Evolutionary conservation across 1,140 invertebrate genomes (phyloP).

Genomic region (Cataglyphis hispanica): DNA sequence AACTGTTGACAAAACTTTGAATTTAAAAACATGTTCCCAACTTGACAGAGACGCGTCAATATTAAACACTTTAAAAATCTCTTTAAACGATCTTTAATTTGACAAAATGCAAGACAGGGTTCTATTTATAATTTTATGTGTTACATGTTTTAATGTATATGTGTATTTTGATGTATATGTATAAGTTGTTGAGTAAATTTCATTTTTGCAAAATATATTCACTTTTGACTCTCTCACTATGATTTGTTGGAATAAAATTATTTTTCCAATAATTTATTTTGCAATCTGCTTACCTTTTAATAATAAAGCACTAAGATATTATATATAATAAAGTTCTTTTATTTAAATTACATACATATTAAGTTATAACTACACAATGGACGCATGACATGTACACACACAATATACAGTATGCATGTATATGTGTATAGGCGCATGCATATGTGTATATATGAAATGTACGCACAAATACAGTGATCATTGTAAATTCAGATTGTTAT

Average conservation of each 20-base stretch:
- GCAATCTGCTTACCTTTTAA: neutral
- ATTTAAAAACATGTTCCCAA: no score
- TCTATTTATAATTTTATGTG: no score
- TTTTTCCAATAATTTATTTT: neutral
- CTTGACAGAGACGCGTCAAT: no score
- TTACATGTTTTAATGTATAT: no score
- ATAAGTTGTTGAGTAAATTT: no score
- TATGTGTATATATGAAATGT: conserved; percentile 45
- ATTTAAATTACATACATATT: conserved; percentile 77
- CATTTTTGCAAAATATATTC: no score
- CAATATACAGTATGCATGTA: conserved; percentile 13
- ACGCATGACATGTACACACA: conserved; percentile 49
- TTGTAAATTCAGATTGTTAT: conserved; percentile 51
- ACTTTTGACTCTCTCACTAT: no score
- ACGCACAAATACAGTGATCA: conserved; percentile 58
- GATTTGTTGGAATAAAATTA: neutral
- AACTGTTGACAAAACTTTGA: no score
- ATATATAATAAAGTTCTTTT: conserved; percentile 70
- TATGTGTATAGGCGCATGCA: conserved; percentile 1
- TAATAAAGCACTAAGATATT: neutral
- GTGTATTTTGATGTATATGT: no score
- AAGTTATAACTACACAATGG: conserved; percentile 69
- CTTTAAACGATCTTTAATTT: no score
- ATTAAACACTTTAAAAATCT: no score
- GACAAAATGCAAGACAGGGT: no score